Percentiles rank a stretch among this genome's conserved stretches.
These are phyloP conservation scores for Gallinago solitaria DNA, from an alignment of 2,797 vertebrate species.

Conservation along the genomic window DNA sequence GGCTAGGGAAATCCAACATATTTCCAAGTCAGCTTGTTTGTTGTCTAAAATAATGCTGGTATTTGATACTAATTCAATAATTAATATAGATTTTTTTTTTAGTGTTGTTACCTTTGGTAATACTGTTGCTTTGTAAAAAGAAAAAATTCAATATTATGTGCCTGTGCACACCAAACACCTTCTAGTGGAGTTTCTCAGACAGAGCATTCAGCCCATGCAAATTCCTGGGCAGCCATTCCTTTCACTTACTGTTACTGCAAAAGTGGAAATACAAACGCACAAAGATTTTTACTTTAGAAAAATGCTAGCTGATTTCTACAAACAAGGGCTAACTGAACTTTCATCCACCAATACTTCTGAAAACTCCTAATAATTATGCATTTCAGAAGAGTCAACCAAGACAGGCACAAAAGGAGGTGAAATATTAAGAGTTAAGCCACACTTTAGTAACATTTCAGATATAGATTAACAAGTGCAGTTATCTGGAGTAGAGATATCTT, in stretches of 20 bases:
- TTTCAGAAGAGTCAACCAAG: not conserved
- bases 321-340: not conserved
- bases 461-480: not conserved
- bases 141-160: not conserved
- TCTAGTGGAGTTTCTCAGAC: not conserved
- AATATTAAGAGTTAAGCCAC: not conserved
- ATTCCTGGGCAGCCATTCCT: not conserved
- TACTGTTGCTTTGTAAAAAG: not conserved
- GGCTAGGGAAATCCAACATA: fast-evolving
- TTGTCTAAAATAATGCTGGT: not conserved
- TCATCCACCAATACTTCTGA: not conserved
- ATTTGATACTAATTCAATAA: not conserved
- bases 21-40: not conserved
- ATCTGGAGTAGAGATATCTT: not conserved
- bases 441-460: not conserved
- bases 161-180: not conserved
- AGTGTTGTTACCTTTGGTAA: not conserved
- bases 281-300: not conserved
- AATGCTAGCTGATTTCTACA: not conserved
- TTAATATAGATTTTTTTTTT: not conserved
- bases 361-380: not conserved
- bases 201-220: not conserved
- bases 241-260: not conserved
- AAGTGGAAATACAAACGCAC: not conserved
- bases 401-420: not conserved